A percentile compares a stretch with the other conserved stretches of the same genome.
Conservation (phyloP, 2,113 vertebrate genomes). For the Brachyistius frenatus region DNA sequence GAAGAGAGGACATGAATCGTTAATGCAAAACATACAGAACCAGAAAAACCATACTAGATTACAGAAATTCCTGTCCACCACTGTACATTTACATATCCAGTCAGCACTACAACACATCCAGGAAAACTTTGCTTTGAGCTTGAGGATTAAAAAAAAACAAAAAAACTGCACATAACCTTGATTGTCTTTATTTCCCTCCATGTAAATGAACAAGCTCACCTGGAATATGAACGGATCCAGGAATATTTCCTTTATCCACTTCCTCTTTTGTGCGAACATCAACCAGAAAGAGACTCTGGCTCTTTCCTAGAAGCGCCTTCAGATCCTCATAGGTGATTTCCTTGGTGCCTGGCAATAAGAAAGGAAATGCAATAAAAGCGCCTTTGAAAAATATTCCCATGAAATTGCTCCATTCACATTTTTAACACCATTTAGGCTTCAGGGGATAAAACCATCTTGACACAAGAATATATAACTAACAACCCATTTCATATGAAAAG, state of each 20-base stretch:
- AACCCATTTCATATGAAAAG: neutral
- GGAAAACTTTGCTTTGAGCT: too few relatives aligned
- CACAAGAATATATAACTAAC: neutral
- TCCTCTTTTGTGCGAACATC: constrained; percentile 84
- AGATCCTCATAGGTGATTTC: constrained; percentile 80
- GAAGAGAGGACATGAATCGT: neutral
- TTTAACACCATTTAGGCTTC: neutral
- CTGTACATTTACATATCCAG: neutral
- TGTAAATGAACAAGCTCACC: constrained; percentile 52
- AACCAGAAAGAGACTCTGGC: constrained; percentile 75
- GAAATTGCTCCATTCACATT: neutral
- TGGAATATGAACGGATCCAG: constrained; percentile 82
- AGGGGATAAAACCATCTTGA: neutral
- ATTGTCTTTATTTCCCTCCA: neutral
- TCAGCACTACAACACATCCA: neutral
- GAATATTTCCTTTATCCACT: constrained; percentile 79
- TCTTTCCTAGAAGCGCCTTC: constrained; percentile 73
- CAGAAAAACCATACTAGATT: neutral
- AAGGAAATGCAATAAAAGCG: neutral
- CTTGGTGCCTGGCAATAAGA: constrained; percentile 42
- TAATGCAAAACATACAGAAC: neutral
- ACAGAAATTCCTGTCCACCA: neutral
- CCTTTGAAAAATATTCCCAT: neutral
- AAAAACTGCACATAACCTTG: too few relatives aligned
- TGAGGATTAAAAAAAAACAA: too few relatives aligned